Percentiles rank a stretch among this genome's conserved stretches.
phyloP scores from a whole-genome alignment of 2,888 invertebrate genomes.

The Drosophila austrosaltans region DNA sequence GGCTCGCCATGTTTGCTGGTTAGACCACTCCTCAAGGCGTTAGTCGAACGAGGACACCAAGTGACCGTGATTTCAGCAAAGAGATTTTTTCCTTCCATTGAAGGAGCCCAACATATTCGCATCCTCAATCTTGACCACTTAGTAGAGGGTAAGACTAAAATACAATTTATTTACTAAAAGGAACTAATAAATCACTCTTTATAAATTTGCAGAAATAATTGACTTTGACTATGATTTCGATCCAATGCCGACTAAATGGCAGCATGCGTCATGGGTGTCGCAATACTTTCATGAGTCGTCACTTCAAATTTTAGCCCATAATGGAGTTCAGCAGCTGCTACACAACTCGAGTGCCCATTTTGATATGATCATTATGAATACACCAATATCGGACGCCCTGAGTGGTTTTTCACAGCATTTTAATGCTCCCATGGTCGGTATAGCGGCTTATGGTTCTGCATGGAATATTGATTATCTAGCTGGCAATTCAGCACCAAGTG shows the following conservation, averaged over 20 bases:
- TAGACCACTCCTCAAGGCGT: constrained; percentile 37
- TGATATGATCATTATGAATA: constrained; percentile 24
- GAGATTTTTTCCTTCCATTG: constrained; percentile 26
- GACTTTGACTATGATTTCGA: background rate
- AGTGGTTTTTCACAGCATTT: constrained; percentile 65
- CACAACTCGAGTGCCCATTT: constrained; percentile 24
- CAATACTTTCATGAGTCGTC: constrained; percentile 31
- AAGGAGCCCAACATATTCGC: constrained; percentile 48
- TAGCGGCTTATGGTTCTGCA: constrained; percentile 51
- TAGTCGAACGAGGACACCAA: constrained; percentile 41
- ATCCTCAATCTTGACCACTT: constrained; percentile 21
- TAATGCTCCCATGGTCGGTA: constrained; percentile 58
- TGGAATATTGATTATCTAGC: constrained; percentile 44
- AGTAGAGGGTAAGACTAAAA: constrained; percentile 31
- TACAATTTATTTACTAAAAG: background rate
- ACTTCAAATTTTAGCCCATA: constrained; percentile 26
- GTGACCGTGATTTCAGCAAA: constrained; percentile 49
- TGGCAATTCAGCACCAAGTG: constrained; percentile 41
- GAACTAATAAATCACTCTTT: background rate
- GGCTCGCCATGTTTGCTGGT: constrained; percentile 64
- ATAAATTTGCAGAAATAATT: constrained; percentile 19
- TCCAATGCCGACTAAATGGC: constrained; percentile 37
- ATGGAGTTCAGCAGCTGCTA: constrained; percentile 33
- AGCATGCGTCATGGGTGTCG: constrained; percentile 31
- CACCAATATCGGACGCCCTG: constrained; percentile 68